phyloP scores from a whole-genome alignment of 2,113 vertebrate genomes.

The Sigmodon hispidus region DNA sequence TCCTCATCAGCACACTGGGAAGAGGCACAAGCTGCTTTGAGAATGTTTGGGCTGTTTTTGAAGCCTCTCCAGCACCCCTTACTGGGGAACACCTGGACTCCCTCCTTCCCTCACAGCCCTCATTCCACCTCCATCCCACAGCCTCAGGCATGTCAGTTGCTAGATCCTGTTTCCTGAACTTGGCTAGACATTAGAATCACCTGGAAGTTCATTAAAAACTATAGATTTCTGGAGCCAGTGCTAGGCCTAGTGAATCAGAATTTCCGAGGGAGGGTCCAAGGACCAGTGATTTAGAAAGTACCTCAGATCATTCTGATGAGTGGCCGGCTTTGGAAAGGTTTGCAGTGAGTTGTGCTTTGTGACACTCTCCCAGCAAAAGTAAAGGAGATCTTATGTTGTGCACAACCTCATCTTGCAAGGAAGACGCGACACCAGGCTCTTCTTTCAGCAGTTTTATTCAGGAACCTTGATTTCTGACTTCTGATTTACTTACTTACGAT shows the following conservation, averaged over 20 bases:
- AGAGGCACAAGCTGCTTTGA: background rate
- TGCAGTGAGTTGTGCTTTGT: background rate
- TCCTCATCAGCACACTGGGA: background rate
- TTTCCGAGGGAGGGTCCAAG: slow-evolving; percentile 46
- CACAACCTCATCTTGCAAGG: no score
- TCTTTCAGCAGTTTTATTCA: no score
- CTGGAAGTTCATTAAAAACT: slow-evolving; percentile 30
- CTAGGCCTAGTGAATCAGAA: slow-evolving; percentile 38
- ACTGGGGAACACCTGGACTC: background rate
- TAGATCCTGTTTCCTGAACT: slow-evolving; percentile 19
- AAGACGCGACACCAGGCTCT: no score
- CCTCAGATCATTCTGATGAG: background rate
- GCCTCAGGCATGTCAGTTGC: background rate
- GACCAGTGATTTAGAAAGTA: slow-evolving; percentile 20
- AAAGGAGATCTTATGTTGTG: background rate
- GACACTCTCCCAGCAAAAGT: background rate
- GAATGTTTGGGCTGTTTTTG: background rate
- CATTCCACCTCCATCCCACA: background rate
- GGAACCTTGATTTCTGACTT: no score
- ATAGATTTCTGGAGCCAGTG: slow-evolving; percentile 17
- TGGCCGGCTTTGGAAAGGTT: background rate
- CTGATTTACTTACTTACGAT: no score
- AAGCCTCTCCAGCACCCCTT: background rate
- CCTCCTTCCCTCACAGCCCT: background rate
- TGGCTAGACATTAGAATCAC: slow-evolving; percentile 31